Evolutionary conservation across 2,113 vertebrate genomes (phyloP).

Genomic region (Thomomys bottae): DNA sequence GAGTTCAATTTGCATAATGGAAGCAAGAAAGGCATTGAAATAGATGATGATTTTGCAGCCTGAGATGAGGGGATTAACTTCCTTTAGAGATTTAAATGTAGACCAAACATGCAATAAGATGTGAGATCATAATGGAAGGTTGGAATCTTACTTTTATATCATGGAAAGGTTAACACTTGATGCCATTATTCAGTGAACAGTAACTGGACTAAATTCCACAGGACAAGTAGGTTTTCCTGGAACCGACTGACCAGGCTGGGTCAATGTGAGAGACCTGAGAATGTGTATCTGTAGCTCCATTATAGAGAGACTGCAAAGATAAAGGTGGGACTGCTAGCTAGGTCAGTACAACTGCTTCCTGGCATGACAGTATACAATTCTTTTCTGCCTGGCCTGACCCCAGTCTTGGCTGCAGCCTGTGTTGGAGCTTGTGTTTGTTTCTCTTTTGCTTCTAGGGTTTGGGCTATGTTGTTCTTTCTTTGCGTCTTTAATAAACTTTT

Average conservation of each 20-base stretch:
- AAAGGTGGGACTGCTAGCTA: not conserved
- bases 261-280: not conserved
- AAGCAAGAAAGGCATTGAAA: conserved; percentile 22
- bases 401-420: not conserved
- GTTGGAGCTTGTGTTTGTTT: not conserved
- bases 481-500: not conserved
- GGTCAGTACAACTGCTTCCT: not conserved
- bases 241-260: not conserved
- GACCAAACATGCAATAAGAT: not conserved
- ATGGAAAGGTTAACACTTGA: not conserved
- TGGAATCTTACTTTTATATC: not conserved
- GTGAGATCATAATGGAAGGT: not conserved
- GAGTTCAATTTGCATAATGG: not conserved
- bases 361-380: not conserved
- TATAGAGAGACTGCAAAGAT: too few species aligned
- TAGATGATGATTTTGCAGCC: not conserved
- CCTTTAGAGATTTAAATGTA: not conserved
- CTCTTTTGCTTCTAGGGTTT: not conserved
- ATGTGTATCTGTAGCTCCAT: not conserved
- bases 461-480: not conserved
- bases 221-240: not conserved
- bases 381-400: not conserved
- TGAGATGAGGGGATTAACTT: not conserved
- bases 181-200: not conserved
- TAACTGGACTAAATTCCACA: not conserved